Percentiles rank a stretch among this genome's conserved stretches.
phyloP scores from a whole-genome alignment of 2,113 vertebrate species.

The Carassius carassius region DNA sequence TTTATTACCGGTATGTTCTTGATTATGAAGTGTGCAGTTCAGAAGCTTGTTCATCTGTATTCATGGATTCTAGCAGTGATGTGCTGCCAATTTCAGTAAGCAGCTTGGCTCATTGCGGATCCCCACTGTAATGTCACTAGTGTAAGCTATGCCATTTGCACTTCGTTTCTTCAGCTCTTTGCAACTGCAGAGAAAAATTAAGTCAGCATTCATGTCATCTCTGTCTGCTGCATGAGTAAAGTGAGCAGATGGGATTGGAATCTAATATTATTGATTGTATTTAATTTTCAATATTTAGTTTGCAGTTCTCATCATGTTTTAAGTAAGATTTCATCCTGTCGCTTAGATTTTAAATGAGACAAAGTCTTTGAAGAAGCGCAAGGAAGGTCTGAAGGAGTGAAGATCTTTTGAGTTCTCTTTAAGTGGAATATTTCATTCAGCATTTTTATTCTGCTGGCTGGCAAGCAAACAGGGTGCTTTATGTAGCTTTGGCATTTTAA shows the following conservation, averaged over 20 bases:
- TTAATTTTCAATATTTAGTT: background rate
- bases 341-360: too few relatives aligned
- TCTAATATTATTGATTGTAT: background rate
- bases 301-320: background rate
- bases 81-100: slow-evolving; percentile 24
- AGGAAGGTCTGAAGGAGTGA: too few relatives aligned
- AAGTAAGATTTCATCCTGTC: too few relatives aligned
- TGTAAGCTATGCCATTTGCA: slow-evolving; percentile 20
- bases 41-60: slow-evolving; percentile 21
- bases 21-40: slow-evolving; percentile 23
- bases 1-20: slow-evolving; percentile 20
- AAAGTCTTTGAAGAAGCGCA: too few relatives aligned
- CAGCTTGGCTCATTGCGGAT: slow-evolving; percentile 16
- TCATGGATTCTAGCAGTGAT: slow-evolving; percentile 24
- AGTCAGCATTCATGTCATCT: slow-evolving; percentile 38
- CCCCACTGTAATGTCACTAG: slow-evolving; percentile 24
- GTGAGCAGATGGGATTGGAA: background rate
- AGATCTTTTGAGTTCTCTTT: too few relatives aligned
- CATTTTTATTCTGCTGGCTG: too few relatives aligned
- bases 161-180: slow-evolving; percentile 14
- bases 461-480: too few relatives aligned
- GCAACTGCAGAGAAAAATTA: background rate
- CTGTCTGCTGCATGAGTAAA: background rate
- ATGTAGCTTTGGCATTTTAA: too few relatives aligned
- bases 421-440: too few relatives aligned